Evolutionary conservation across 2,888 invertebrate species (phyloP).

Genomic region (Melanostoma scalare): DNA sequence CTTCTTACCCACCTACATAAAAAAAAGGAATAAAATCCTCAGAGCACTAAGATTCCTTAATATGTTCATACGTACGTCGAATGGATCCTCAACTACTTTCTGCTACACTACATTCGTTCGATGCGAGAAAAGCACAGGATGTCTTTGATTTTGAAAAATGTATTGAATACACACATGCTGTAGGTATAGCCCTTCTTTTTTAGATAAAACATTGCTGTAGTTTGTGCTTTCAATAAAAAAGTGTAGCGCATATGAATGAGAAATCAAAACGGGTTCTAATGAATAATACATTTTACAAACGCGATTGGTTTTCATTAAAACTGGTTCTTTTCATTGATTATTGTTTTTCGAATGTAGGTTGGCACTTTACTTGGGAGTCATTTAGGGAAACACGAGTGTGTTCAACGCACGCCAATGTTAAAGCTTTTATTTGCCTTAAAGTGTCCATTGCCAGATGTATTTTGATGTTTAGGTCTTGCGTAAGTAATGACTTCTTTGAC

Average conservation of each 20-base stretch:
- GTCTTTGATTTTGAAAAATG: slow-evolving; percentile 67
- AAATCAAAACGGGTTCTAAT: slow-evolving; percentile 46
- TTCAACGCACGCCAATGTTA: too few relatives aligned
- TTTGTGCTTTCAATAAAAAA: slow-evolving; percentile 27
- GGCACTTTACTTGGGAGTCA: neutral
- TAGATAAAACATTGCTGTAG: slow-evolving; percentile 39
- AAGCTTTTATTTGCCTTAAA: too few relatives aligned
- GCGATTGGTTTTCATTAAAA: slow-evolving; percentile 34
- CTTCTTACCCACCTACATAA: too few relatives aligned
- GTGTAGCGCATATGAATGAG: slow-evolving; percentile 23
- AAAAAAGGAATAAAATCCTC: slow-evolving; percentile 52
- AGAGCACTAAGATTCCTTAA: slow-evolving; percentile 49
- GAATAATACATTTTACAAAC: slow-evolving; percentile 53
- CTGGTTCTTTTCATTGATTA: slow-evolving; percentile 33
- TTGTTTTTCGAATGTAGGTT: slow-evolving; percentile 16
- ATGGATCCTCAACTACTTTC: slow-evolving; percentile 45
- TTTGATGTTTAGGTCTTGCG: too few relatives aligned
- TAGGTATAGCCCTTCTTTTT: neutral
- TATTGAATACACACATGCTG: slow-evolving; percentile 24
- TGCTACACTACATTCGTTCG: slow-evolving; percentile 5
- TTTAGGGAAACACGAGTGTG: too few relatives aligned
- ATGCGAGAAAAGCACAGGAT: slow-evolving; percentile 21
- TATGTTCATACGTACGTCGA: neutral
- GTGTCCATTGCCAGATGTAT: too few relatives aligned
- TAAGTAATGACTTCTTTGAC: too few relatives aligned